phyloP scores from a whole-genome alignment of 92 coral and sea anemone species.

The Heliopora coerulea region DNA sequence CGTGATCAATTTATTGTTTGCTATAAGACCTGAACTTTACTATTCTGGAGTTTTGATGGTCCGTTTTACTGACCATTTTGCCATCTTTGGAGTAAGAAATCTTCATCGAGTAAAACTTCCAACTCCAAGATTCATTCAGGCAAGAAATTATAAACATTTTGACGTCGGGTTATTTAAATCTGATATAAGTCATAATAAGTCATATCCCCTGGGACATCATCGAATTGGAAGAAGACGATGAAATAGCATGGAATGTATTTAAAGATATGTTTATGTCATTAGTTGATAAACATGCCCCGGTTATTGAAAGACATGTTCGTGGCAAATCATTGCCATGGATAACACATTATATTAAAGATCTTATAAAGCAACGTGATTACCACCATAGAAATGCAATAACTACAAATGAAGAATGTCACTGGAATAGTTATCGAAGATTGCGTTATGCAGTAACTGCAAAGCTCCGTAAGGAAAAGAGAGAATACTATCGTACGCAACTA shows the following conservation, averaged over 20 bases:
- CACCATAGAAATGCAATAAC: constrained; percentile 55
- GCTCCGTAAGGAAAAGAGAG: not conserved
- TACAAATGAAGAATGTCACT: constrained; percentile 55
- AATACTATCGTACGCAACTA: constrained; percentile 3
- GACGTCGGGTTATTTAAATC: constrained; percentile 11
- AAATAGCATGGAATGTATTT: constrained; percentile 18
- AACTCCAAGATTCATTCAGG: constrained; percentile 27
- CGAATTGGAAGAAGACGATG: constrained; percentile 13
- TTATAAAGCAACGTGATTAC: constrained; percentile 53
- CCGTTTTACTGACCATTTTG: constrained; percentile 39
- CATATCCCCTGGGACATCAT: constrained; percentile 21
- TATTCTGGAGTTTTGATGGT: constrained; percentile 30
- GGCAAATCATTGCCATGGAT: constrained; percentile 61
- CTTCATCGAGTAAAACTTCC: constrained; percentile 37
- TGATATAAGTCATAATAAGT: not conserved
- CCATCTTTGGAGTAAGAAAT: constrained; percentile 32
- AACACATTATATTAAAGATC: constrained; percentile 45
- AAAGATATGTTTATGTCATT: constrained; percentile 23
- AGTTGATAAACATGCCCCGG: constrained; percentile 15
- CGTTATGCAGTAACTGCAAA: constrained; percentile 35
- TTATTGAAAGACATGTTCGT: not conserved
- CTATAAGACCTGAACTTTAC: constrained; percentile 39
- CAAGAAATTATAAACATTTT: constrained; percentile 28
- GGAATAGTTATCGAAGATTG: constrained; percentile 51
- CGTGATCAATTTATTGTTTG: constrained; percentile 26